Percentiles rank a stretch among this genome's conserved stretches.
phyloP scores from a whole-genome alignment of 2,113 vertebrate genomes.

The Hippocampus guttulatus region DNA sequence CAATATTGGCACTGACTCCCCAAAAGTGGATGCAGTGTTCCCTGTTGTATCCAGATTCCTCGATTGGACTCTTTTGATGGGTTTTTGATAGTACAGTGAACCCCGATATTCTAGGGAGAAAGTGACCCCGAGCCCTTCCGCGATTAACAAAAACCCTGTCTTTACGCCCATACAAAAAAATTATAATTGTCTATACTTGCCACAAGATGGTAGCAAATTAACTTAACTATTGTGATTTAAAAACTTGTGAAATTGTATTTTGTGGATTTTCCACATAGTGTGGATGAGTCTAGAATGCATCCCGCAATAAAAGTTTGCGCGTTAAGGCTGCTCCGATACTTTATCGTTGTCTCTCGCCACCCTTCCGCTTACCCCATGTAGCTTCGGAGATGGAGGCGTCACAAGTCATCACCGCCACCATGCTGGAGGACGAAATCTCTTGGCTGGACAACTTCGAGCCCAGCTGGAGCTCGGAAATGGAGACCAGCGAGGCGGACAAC shows the following conservation, averaged over 20 bases:
- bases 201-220: no score
- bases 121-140: no score
- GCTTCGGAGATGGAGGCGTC: slow-evolving; percentile 96
- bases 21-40: not conserved
- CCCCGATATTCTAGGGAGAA: no score
- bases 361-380: slow-evolving; percentile 37
- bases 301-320: not conserved
- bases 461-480: slow-evolving; percentile 91
- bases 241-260: not conserved
- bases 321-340: not conserved
- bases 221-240: no score
- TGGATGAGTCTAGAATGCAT: not conserved
- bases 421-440: slow-evolving; percentile 97
- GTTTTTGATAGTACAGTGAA: no score
- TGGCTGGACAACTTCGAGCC: slow-evolving; percentile 99
- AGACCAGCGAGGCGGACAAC: slow-evolving; percentile 96
- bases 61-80: no score
- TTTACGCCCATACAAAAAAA: no score
- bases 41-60: no score
- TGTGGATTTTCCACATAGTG: not conserved
- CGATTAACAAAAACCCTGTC: no score
- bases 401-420: slow-evolving; percentile 87
- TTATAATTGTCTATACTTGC: no score
- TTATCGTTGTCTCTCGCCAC: not conserved
- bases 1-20: not conserved